Conservation (phyloP, 2,888 invertebrate species). For the Anthoptus insignis region DNA sequence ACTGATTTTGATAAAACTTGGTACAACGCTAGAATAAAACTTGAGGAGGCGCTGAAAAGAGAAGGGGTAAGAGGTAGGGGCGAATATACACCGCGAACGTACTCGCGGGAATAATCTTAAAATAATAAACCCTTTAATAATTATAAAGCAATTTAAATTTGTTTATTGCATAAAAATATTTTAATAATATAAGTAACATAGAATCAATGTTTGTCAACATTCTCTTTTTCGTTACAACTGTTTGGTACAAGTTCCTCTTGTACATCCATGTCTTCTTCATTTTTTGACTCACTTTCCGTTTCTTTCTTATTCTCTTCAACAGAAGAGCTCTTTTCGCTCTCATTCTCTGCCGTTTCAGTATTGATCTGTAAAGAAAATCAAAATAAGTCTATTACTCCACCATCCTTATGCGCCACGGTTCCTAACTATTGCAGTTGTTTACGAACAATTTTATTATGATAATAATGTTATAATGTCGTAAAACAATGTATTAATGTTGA, state of each 20-base stretch:
- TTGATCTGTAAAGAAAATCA: neutral
- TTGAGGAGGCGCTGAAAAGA: too few relatives aligned
- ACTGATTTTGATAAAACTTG: too few relatives aligned
- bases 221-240: neutral
- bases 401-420: too few relatives aligned
- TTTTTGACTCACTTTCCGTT: neutral
- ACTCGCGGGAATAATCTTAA: too few relatives aligned
- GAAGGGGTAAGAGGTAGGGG: too few relatives aligned
- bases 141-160: neutral
- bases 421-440: too few relatives aligned
- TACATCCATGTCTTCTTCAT: neutral
- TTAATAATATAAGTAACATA: constrained; percentile 38
- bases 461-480: too few relatives aligned
- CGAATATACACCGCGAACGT: too few relatives aligned
- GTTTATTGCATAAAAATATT: neutral
- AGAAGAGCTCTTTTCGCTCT: neutral
- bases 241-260: neutral
- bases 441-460: too few relatives aligned
- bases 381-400: too few relatives aligned
- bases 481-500: too few relatives aligned
- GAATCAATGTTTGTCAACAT: constrained; percentile 18
- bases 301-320: neutral
- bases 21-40: too few relatives aligned
- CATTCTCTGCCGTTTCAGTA: neutral
- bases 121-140: neutral